Conservation (phyloP, 2,888 invertebrate species). For the Xestia sexstrigata region DNA sequence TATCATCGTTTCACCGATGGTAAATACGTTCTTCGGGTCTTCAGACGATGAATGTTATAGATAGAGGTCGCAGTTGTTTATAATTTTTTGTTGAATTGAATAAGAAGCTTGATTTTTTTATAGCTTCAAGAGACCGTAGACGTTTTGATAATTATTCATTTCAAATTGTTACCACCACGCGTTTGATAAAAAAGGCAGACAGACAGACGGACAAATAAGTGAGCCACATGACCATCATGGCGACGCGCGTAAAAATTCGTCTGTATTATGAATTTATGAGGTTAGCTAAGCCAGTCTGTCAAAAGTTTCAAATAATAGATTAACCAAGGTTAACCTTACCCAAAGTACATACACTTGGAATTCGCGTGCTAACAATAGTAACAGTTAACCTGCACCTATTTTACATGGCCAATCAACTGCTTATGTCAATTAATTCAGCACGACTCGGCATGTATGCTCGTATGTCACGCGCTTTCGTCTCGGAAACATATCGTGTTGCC, state of each 20-base stretch:
- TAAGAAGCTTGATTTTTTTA: neutral
- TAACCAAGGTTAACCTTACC: conserved; percentile 18
- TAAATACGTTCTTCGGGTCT: no score
- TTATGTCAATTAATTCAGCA: conserved; percentile 62
- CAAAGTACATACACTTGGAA: conserved; percentile 2
- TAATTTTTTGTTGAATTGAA: no score
- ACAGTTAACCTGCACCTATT: conserved; percentile 29
- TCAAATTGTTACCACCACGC: neutral
- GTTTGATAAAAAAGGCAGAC: neutral
- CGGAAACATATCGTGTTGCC: conserved; percentile 44
- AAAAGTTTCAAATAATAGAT: neutral
- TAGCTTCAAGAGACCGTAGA: no score
- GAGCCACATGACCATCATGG: neutral
- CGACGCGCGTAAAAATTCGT: no score
- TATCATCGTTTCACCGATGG: no score
- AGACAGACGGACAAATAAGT: neutral
- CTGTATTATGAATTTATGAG: neutral
- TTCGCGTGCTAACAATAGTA: conserved; percentile 29
- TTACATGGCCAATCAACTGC: conserved; percentile 36
- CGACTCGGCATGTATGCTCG: conserved; percentile 56
- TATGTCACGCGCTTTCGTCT: conserved; percentile 63
- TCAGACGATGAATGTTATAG: no score
- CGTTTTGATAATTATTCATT: neutral
- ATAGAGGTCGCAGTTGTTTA: no score
- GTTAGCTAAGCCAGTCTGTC: neutral